Evolutionary conservation across 2,797 vertebrate genomes (phyloP).

Genomic region (Tiaroga cobitis): DNA sequence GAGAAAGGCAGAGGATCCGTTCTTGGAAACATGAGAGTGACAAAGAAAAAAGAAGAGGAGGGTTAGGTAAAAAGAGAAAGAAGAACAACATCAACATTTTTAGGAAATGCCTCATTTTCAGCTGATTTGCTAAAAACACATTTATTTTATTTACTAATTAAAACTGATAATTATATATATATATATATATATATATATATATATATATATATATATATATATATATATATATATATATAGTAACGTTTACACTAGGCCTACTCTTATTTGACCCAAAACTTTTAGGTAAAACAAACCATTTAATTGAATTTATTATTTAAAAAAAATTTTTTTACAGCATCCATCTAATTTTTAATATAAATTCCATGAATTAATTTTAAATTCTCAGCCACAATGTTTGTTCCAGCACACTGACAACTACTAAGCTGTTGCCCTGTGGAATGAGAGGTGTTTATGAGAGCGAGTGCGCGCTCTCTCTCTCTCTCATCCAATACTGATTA

Average conservation of each 20-base stretch:
- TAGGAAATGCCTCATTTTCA: not conserved
- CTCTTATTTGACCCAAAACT: not conserved
- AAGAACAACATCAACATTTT: not conserved
- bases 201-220: not conserved
- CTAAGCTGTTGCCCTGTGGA: not conserved
- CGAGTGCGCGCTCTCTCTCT: constrained; percentile 1
- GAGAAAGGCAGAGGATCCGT: constrained; percentile 13
- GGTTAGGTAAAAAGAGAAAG: constrained; percentile 13
- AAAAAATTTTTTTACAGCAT: not conserved
- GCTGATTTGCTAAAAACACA: not conserved
- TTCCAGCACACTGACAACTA: not conserved
- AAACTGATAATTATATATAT: not conserved
- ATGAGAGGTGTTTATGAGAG: not conserved
- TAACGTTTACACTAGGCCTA: not conserved
- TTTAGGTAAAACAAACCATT: not conserved
- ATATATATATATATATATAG: not conserved
- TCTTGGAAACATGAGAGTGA: constrained; percentile 46
- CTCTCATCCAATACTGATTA: constrained; percentile 26
- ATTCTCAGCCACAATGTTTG: not conserved
- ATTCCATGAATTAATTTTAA: not conserved
- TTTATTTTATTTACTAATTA: not conserved
- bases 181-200: not conserved
- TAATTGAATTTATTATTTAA: not conserved
- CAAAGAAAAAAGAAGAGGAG: constrained; percentile 16
- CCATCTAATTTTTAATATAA: not conserved